Evolutionary conservation across 92 coral and sea anemone genomes (phyloP), one percentile per base, ranked within the genome.

Genomic region (Heliopora coerulea): DNA sequence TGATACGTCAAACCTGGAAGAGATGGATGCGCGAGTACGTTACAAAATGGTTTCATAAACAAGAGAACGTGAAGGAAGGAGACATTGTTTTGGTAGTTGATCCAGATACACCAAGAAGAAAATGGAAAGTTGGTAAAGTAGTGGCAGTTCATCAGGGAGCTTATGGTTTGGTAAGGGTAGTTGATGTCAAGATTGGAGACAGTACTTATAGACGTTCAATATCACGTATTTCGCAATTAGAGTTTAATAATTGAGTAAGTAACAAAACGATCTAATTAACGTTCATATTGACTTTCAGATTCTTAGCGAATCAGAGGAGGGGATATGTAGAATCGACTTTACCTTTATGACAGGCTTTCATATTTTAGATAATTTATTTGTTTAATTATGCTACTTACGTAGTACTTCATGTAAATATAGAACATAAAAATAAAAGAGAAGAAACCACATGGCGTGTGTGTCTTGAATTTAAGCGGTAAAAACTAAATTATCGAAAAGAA

Each of bases 21-120:
- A 56, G 82, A 46, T 82, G 86, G 86, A 23, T 76, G 18, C 78
- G 32, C 15, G 86, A 76, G 72, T 82, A 74, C 68, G 24, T 76
- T 37, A 81, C 86, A 4, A 37, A 31, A 75, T 59, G 72, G 80
- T 1, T 57, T 21, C 30, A 56, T 8, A 6, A n/a, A 30, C 48
- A 73, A 34, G 39, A 27, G 35, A 73, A 74, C 28, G 44, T 59
- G 7, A 58, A 59, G 8, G 12, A n/a, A 0, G 56, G 69, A 34
- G 80, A 58, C 8, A 46, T 73, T 10, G 80, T 74, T 10, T 59
- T 74, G 39, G 69, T 74, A 3, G 40, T 74, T 26, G 56, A 74
- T 11, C 18, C 80, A 2, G 35, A 59, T 26, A 24, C 58, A 42
- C 72, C 80, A 8, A 57, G 80, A 25, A 34, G 72, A 57, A 0